Conservation (phyloP, 2,888 invertebrate species). For the Meghimatium bilineatum region DNA sequence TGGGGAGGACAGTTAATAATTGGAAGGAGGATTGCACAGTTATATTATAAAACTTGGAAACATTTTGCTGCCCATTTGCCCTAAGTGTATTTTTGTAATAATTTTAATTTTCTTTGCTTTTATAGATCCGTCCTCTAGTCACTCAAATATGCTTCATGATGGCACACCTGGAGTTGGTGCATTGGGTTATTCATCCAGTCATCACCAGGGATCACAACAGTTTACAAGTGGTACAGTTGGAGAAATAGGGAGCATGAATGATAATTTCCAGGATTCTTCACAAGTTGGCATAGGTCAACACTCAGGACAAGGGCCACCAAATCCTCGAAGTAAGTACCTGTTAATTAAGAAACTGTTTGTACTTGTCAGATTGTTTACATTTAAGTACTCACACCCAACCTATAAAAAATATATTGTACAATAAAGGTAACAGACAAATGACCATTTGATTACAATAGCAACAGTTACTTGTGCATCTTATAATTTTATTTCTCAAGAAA, state of each 20-base stretch:
- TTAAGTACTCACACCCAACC: neutral
- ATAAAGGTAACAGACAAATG: too few species aligned
- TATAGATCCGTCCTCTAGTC: slow-evolving; percentile 39
- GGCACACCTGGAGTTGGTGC: slow-evolving; percentile 13
- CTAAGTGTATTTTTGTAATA: neutral
- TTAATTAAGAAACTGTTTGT: neutral
- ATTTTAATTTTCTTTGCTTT: neutral
- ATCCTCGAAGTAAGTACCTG: slow-evolving; percentile 45
- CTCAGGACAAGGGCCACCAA: slow-evolving; percentile 38
- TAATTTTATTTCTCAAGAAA: too few species aligned
- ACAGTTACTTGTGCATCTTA: too few species aligned
- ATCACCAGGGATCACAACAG: slow-evolving; percentile 41
- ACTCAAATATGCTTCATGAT: slow-evolving; percentile 40
- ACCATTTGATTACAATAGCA: too few species aligned
- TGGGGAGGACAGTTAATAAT: neutral
- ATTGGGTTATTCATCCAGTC: slow-evolving; percentile 27
- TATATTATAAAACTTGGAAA: neutral
- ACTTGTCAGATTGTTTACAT: neutral
- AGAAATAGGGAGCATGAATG: slow-evolving; percentile 28
- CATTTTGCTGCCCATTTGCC: neutral
- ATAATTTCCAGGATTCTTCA: slow-evolving; percentile 42
- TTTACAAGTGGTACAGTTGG: slow-evolving; percentile 44
- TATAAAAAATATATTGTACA: neutral
- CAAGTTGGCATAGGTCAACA: slow-evolving; percentile 45
- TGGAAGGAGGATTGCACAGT: neutral